phyloP scores from a whole-genome alignment of 2,797 vertebrate species.

The Melanotaenia nigrans region DNA sequence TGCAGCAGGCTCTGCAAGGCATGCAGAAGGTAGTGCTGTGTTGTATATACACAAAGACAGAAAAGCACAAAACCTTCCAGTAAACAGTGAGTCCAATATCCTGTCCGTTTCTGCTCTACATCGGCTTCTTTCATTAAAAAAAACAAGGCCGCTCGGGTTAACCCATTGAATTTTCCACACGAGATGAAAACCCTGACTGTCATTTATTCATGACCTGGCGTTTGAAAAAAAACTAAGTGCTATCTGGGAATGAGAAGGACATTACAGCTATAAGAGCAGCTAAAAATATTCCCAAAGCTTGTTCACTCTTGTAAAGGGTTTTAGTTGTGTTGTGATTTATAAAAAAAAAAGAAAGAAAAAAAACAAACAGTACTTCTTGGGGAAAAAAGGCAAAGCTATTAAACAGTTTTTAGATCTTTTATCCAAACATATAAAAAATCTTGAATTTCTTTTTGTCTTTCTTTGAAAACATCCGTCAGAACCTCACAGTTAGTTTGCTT shows the following conservation, averaged over 20 bases:
- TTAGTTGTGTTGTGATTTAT: slow-evolving; percentile 17
- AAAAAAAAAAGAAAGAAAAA: neutral
- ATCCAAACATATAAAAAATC: slow-evolving; percentile 28
- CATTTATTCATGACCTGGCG: slow-evolving; percentile 49
- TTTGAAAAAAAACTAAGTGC: slow-evolving; percentile 35
- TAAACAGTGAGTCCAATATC: slow-evolving; percentile 15
- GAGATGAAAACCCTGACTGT: slow-evolving; percentile 26
- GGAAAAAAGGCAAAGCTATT: slow-evolving; percentile 32
- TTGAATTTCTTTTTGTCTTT: slow-evolving; percentile 1
- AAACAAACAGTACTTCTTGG: neutral
- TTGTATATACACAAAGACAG: neutral
- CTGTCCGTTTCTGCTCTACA: neutral
- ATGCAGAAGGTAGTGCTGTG: slow-evolving; percentile 90
- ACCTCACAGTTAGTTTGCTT: neutral
- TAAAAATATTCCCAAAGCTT: slow-evolving; percentile 34
- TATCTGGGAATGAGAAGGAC: slow-evolving; percentile 16
- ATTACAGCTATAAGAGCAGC: slow-evolving; percentile 43
- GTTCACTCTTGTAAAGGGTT: slow-evolving; percentile 5
- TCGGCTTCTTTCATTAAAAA: slow-evolving; percentile 27
- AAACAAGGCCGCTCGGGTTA: slow-evolving; percentile 27
- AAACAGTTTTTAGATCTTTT: slow-evolving; percentile 34
- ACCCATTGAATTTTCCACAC: slow-evolving; percentile 16
- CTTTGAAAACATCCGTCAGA: slow-evolving; percentile 10
- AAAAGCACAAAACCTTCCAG: neutral
- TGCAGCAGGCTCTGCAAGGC: slow-evolving; percentile 94